phyloP scores from a whole-genome alignment of 2,797 vertebrate species.

The Syngnathus acus region DNA sequence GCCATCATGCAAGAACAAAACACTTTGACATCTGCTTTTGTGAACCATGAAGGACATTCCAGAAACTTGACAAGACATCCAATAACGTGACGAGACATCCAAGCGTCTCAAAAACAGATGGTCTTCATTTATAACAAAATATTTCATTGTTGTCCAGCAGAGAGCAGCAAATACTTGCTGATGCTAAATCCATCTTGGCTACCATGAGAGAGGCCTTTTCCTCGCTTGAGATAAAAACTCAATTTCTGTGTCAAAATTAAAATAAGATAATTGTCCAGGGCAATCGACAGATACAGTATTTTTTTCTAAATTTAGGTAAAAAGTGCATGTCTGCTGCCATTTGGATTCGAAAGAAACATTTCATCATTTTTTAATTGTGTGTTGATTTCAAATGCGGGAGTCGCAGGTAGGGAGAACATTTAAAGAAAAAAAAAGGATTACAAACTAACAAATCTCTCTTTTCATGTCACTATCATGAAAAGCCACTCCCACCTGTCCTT shows the following conservation, averaged over 20 bases:
- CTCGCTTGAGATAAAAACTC: not conserved
- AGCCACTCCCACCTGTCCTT: slow-evolving; percentile 15
- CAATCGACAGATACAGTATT: not conserved
- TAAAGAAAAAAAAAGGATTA: slow-evolving; percentile 1
- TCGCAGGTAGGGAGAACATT: not conserved
- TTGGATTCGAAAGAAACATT: not conserved
- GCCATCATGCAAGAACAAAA: slow-evolving; percentile 14
- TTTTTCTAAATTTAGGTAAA: not conserved
- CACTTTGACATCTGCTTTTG: slow-evolving; percentile 32
- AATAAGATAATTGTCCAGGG: not conserved
- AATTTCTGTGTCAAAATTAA: not conserved
- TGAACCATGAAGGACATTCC: slow-evolving; percentile 7
- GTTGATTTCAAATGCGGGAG: not conserved
- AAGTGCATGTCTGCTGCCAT: not conserved
- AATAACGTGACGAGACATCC: not conserved
- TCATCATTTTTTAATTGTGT: not conserved
- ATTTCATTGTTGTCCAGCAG: not conserved
- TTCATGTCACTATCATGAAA: slow-evolving; percentile 17
- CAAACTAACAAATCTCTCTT: slow-evolving; percentile 26
- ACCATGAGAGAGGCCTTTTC: not conserved
- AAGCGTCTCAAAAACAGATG: not conserved
- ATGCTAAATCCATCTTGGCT: not conserved
- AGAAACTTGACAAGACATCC: not conserved
- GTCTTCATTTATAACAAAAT: not conserved
- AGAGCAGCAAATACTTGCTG: slow-evolving; percentile 4